phyloP scores from a whole-genome alignment of 1,140 invertebrate species.

The Palaemon carinicauda region DNA sequence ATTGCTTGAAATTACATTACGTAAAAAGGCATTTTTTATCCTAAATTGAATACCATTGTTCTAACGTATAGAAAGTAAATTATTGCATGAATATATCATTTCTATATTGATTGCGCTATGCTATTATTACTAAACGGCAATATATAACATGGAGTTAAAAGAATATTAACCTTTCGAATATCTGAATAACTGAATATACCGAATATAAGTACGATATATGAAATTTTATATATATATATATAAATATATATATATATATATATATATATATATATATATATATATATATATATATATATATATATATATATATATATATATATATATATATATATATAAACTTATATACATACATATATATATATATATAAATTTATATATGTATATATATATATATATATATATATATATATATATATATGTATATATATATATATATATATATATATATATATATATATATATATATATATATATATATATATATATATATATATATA shows the following conservation, averaged over 20 bases:
- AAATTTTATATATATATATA: not conserved
- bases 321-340: not conserved
- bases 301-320: not conserved
- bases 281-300: not conserved
- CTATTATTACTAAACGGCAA: no score
- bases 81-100: no score
- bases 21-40: no score
- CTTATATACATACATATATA: not conserved
- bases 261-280: slow-evolving; percentile 2
- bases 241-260: not conserved
- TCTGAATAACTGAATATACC: no score
- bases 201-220: not conserved
- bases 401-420: not conserved
- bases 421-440: not conserved
- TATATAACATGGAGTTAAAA: no score
- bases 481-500: slow-evolving; percentile 9
- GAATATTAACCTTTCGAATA: no score
- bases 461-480: slow-evolving; percentile 9
- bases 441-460: slow-evolving; percentile 3
- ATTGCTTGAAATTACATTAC: no score
- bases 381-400: not conserved
- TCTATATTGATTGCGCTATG: no score
- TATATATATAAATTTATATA: not conserved
- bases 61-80: no score
- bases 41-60: no score